A percentile compares a stretch with the other conserved stretches of the same genome.
Evolutionary conservation across 2,113 vertebrate genomes (phyloP).

Genomic region (Megaleporinus macrocephalus): DNA sequence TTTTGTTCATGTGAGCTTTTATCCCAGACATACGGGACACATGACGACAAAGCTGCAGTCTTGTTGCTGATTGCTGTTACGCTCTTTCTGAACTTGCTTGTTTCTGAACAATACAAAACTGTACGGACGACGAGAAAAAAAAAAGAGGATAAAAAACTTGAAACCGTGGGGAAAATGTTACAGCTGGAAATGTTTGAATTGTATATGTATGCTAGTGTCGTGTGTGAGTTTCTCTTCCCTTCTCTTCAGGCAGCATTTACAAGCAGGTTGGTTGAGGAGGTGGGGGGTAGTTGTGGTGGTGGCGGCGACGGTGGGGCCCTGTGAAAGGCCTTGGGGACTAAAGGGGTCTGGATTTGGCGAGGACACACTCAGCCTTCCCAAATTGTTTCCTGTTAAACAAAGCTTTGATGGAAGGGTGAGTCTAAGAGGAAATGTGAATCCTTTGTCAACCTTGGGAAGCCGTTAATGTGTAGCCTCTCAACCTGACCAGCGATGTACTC

Average conservation of each 20-base stretch:
- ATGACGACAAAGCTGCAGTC: constrained; percentile 18
- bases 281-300: constrained; percentile 8
- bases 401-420: constrained; percentile 34
- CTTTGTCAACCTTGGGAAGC: constrained; percentile 19
- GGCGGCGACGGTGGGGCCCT: background rate
- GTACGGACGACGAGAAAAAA: too few relatives aligned
- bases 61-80: constrained; percentile 32
- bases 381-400: constrained; percentile 35
- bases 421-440: constrained; percentile 12
- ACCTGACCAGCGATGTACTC: background rate
- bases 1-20: background rate
- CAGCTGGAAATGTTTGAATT: constrained; percentile 25
- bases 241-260: constrained; percentile 57
- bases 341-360: constrained; percentile 2
- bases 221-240: constrained; percentile 40
- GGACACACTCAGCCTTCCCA: background rate
- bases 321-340: background rate
- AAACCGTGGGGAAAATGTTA: constrained; percentile 29
- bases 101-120: constrained; percentile 21
- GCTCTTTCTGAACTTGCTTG: constrained; percentile 10
- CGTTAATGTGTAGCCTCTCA: background rate
- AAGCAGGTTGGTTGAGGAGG: constrained; percentile 45
- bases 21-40: background rate
- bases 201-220: constrained; percentile 25
- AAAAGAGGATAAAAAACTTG: constrained; percentile 23